These are phyloP conservation scores for Dendropsophus ebraccatus DNA, from an alignment of 2,113 vertebrate genomes.

Conservation along the genomic window DNA sequence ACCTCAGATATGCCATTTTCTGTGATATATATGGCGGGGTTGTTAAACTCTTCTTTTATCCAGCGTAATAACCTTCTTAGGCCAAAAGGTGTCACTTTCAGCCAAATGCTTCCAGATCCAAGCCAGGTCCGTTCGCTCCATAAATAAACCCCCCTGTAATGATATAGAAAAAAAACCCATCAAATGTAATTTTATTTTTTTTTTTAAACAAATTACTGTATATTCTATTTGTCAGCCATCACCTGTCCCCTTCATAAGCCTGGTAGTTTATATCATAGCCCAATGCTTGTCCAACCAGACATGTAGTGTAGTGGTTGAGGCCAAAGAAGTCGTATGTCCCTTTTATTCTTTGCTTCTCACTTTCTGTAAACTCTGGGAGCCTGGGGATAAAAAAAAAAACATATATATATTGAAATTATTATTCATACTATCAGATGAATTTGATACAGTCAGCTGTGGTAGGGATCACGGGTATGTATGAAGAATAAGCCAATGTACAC, in stretches of 20 bases:
- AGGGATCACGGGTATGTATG: background rate
- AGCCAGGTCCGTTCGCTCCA: slow-evolving; percentile 84
- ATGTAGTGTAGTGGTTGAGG: slow-evolving; percentile 93
- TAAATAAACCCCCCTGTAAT: slow-evolving; percentile 79
- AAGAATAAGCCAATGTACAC: too few species aligned
- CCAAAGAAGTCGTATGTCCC: slow-evolving; percentile 95
- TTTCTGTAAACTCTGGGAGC: slow-evolving; percentile 91
- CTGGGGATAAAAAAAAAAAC: slow-evolving; percentile 64
- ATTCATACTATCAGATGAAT: too few species aligned
- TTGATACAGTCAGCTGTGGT: background rate
- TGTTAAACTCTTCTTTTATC: slow-evolving; percentile 88
- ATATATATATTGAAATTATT: background rate
- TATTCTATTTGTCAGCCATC: slow-evolving; percentile 47
- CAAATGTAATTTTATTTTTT: background rate
- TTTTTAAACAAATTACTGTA: too few species aligned
- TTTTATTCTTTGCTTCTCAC: slow-evolving; percentile 86
- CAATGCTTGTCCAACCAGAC: slow-evolving; percentile 78
- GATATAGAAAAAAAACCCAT: background rate
- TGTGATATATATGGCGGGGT: slow-evolving; percentile 87
- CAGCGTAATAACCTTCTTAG: slow-evolving; percentile 89
- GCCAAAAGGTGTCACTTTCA: slow-evolving; percentile 89
- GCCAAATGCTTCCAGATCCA: slow-evolving; percentile 85
- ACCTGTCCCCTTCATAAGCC: slow-evolving; percentile 92
- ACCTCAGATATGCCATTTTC: slow-evolving; percentile 92
- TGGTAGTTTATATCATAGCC: slow-evolving; percentile 71